Percentiles rank a stretch among this genome's conserved stretches.
Evolutionary conservation across 2,113 vertebrate genomes (phyloP).

Genomic region (Pelvicachromis taeniatus): DNA sequence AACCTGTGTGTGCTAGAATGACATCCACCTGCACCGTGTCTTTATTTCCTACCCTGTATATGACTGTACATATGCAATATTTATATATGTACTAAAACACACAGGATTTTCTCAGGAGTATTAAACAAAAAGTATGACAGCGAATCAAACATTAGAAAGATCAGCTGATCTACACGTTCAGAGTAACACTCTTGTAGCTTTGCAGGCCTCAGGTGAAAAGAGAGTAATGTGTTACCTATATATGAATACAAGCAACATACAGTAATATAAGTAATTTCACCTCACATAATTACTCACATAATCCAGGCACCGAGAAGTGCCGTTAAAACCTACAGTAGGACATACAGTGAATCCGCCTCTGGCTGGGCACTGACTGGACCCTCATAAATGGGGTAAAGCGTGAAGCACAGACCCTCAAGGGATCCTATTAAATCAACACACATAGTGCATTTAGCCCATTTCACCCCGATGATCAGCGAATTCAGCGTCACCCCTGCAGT

Average conservation of each 20-base stretch:
- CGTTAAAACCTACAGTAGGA: neutral
- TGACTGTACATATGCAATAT: neutral
- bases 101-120: neutral
- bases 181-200: neutral
- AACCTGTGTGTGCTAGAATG: neutral
- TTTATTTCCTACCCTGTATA: neutral
- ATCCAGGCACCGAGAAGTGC: constrained; percentile 31
- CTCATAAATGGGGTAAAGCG: constrained; percentile 15
- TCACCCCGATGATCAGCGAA: constrained; percentile 37
- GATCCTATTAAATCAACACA: constrained; percentile 61
- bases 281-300: constrained; percentile 23
- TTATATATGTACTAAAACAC: no score
- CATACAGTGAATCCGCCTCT: neutral
- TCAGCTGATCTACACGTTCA: neutral
- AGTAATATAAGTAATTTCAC: neutral
- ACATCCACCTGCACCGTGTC: neutral
- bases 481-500: constrained; percentile 23
- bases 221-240: constrained; percentile 1
- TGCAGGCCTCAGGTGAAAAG: neutral
- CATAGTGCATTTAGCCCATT: constrained; percentile 14
- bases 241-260: neutral
- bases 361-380: neutral
- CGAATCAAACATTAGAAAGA: neutral
- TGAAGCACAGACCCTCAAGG: constrained; percentile 22
- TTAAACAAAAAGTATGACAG: neutral